Conservation (phyloP, 2,113 vertebrate genomes). For the Catharus minimus region DNA sequence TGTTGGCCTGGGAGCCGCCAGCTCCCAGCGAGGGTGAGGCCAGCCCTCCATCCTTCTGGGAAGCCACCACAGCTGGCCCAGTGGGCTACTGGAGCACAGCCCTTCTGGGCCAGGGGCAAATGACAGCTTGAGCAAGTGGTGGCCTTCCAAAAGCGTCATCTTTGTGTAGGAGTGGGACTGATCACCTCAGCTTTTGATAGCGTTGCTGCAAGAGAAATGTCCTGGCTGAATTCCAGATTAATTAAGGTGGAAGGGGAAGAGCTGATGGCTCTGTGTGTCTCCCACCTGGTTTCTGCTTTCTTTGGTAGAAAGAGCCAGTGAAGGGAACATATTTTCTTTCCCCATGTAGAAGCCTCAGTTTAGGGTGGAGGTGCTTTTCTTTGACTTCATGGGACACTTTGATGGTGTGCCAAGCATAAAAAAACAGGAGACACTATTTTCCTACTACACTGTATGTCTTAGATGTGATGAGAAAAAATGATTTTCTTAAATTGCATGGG, state of each 20-base stretch:
- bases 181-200: not conserved
- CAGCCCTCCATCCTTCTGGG: not conserved
- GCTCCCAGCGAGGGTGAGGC: not conserved
- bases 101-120: not conserved
- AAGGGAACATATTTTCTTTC: not conserved
- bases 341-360: not conserved
- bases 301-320: not conserved
- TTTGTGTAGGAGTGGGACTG: not conserved
- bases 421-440: not conserved
- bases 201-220: not conserved
- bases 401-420: constrained; percentile 38
- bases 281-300: constrained; percentile 8
- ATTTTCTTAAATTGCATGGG: constrained; percentile 43
- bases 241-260: not conserved
- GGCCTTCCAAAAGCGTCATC: not conserved
- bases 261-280: not conserved
- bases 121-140: not conserved
- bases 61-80: not conserved
- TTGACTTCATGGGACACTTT: constrained; percentile 33
- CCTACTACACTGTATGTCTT: constrained; percentile 11
- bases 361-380: constrained; percentile 46
- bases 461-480: constrained; percentile 34
- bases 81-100: not conserved
- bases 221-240: not conserved
- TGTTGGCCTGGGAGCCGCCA: constrained; percentile 40